Evolutionary conservation across 2,888 invertebrate species (phyloP), one percentile per base, ranked within the genome.

Genomic region (Euplexia lucipara): DNA sequence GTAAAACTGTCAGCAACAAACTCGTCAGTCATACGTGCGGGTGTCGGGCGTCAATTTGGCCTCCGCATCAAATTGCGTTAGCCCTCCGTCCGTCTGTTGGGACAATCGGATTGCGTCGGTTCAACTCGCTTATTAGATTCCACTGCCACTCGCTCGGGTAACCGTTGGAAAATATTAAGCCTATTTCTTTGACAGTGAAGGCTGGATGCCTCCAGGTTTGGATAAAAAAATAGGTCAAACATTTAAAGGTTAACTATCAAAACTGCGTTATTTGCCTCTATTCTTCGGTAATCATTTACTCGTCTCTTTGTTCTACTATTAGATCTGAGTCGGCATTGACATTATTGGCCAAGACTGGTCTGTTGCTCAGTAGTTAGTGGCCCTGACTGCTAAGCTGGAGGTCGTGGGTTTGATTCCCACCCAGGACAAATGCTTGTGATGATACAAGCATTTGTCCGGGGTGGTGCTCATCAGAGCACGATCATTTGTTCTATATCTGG

Each of bases 101-200:
- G 67, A 82, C 81, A 81, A 81, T 81, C 80, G 63, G 69, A 81
- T 81, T 79, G 70, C 62, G 71, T 60, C 67, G 69, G 65, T 77
- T 72, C 77, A 64, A 75, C 68, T 68, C 61, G 65, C 69, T 81
- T 82, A 82, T 81, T 81, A 70, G 70, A 79, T 81, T 79, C 42
- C 44, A 30, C 57, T 59, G 56, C 51, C 35, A 60, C 52, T 59
- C 60, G 45, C 51, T 65, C 47, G 52, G 61, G 61, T 59, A 73
- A 73, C 67, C 77, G 57, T 70, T 60, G 64, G 53, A 74, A 66
- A 76, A 56, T 65, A 62, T 71, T 41, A 54, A 65, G 65, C 67
- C 72, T 62, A 45, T 72, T 68, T 61, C 60, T 67, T 59, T 34
- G 34, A 18, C 0, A 22, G 22, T 47, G 52, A 52, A 57, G 7